Percentiles rank a stretch among this genome's conserved stretches.
Evolutionary conservation across 2,888 invertebrate genomes (phyloP).

Genomic region (Sarcophaga variegata): DNA sequence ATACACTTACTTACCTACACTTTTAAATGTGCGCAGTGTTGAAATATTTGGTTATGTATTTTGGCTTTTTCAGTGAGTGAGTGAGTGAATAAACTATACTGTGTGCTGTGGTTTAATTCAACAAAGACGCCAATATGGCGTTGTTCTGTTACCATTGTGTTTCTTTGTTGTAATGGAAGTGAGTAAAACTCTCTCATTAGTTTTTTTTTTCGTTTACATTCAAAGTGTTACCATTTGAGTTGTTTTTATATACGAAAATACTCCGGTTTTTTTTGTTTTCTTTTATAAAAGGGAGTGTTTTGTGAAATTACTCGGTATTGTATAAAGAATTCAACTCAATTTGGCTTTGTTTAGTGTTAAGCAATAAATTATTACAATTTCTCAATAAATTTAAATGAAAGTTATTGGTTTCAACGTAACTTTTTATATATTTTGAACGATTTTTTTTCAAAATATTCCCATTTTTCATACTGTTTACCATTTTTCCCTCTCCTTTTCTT

Average conservation of each 20-base stretch:
- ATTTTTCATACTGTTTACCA: not conserved
- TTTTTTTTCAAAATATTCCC: not conserved
- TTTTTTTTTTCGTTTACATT: not conserved
- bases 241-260: not conserved
- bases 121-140: conserved; percentile 76
- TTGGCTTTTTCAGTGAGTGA: not conserved
- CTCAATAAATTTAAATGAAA: not conserved
- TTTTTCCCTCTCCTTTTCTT: not conserved
- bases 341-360: too few relatives aligned
- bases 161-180: conserved; percentile 64
- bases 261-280: not conserved
- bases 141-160: conserved; percentile 74
- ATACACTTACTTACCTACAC: too few relatives aligned
- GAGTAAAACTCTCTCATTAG: conserved; percentile 6
- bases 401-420: not conserved
- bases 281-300: too few relatives aligned
- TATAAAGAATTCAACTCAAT: too few relatives aligned
- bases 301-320: too few relatives aligned
- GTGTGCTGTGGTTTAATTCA: not conserved
- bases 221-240: not conserved
- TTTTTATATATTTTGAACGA: not conserved
- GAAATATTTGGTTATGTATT: not conserved
- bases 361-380: too few relatives aligned
- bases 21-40: too few relatives aligned
- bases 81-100: not conserved